A percentile compares a stretch with the other conserved stretches of the same genome.
phyloP scores from a whole-genome alignment of 2,888 invertebrate genomes.

The Nephrotoma guestfalica region DNA sequence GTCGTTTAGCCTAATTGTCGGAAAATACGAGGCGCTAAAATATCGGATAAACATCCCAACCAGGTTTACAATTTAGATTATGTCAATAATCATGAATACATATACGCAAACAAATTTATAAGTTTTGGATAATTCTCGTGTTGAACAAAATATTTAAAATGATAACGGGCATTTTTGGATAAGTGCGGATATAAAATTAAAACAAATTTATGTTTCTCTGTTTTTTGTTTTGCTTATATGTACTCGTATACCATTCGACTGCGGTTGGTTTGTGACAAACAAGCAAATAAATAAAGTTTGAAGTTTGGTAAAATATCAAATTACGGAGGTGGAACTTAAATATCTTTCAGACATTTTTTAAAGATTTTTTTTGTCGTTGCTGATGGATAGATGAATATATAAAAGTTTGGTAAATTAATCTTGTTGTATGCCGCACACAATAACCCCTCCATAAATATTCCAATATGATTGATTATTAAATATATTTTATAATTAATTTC shows the following conservation, averaged over 20 bases:
- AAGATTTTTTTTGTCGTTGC: background rate
- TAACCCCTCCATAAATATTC: background rate
- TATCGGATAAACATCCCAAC: too few relatives aligned
- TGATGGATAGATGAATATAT: background rate
- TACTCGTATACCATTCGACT: background rate
- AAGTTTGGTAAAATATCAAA: background rate
- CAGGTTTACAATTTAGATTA: background rate
- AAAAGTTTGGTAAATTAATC: background rate
- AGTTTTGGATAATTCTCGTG: background rate
- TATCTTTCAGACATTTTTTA: background rate
- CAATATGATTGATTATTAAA: background rate
- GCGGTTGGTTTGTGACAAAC: background rate
- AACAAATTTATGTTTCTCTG: background rate
- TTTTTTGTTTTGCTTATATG: background rate
- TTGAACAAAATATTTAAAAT: background rate
- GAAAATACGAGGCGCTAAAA: too few relatives aligned
- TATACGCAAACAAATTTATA: background rate
- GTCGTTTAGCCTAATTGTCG: too few relatives aligned
- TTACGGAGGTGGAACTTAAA: background rate
- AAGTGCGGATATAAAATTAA: background rate
- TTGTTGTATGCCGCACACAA: background rate
- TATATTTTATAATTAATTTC: background rate
- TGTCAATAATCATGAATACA: background rate
- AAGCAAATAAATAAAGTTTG: background rate
- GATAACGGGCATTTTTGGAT: background rate